These are phyloP conservation scores for Macroteleia sp. DNA, from an alignment of 2,888 invertebrate genomes.

Conservation along the genomic window DNA sequence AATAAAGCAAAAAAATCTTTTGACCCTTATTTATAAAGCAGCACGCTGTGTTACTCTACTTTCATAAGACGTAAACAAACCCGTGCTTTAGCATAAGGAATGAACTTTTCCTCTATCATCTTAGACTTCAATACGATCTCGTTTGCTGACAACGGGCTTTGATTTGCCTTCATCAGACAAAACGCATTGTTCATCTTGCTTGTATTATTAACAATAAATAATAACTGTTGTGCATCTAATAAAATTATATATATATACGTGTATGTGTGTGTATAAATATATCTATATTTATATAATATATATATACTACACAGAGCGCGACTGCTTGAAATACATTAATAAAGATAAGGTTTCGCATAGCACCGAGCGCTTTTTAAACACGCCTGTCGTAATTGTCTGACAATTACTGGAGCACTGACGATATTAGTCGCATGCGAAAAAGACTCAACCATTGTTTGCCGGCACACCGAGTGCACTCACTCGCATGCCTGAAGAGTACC, in stretches of 20 bases:
- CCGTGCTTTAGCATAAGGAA: slow-evolving; percentile 33
- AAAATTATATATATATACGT: no score
- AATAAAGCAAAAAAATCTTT: slow-evolving; percentile 16
- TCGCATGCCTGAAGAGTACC: slow-evolving; percentile 40
- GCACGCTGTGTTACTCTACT: slow-evolving; percentile 14
- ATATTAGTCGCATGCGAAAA: slow-evolving; percentile 76
- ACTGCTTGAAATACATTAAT: slow-evolving; percentile 68
- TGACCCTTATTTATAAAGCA: slow-evolving; percentile 11
- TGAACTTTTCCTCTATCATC: slow-evolving; percentile 32
- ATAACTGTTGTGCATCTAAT: slow-evolving; percentile 28
- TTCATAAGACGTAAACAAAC: no score
- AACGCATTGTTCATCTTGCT: slow-evolving; percentile 44
- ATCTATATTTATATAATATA: background rate
- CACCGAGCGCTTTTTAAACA: slow-evolving; percentile 49
- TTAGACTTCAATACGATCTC: slow-evolving; percentile 22
- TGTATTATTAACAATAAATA: slow-evolving; percentile 41
- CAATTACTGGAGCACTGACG: slow-evolving; percentile 75
- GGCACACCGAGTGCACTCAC: slow-evolving; percentile 56
- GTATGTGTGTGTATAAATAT: background rate
- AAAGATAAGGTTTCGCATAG: slow-evolving; percentile 68
- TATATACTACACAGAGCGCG: no score
- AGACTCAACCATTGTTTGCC: slow-evolving; percentile 73
- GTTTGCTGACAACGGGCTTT: slow-evolving; percentile 38
- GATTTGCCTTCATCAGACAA: slow-evolving; percentile 44
- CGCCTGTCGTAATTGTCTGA: slow-evolving; percentile 73